Evolutionary conservation across 2,113 vertebrate species (phyloP).

Genomic region (Scomber japonicus): DNA sequence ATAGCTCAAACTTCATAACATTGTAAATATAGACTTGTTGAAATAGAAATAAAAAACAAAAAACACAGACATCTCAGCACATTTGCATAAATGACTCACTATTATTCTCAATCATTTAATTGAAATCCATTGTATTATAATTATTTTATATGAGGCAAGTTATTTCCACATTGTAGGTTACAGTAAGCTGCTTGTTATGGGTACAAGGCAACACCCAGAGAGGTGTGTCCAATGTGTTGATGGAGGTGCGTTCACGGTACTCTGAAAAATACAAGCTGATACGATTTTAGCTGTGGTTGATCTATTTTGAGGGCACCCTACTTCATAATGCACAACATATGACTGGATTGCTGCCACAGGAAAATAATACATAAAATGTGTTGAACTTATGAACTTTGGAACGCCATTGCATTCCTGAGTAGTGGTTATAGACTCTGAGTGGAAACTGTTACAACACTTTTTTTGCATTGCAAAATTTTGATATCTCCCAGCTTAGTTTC

Average conservation of each 20-base stretch:
- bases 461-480: no score
- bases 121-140: fast-evolving
- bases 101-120: background rate
- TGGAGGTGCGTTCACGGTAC: background rate
- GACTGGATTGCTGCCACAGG: background rate
- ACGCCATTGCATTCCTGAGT: background rate
- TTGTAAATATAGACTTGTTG: background rate
- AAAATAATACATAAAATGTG: background rate
- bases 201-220: conserved; percentile 22
- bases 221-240: conserved; percentile 18
- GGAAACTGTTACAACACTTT: no score
- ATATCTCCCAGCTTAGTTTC: no score
- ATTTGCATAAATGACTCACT: background rate
- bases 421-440: no score
- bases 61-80: background rate
- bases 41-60: background rate
- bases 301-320: background rate
- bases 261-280: background rate
- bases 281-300: background rate
- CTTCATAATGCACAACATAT: background rate
- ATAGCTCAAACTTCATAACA: background rate
- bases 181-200: background rate
- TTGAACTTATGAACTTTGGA: background rate
- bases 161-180: background rate
- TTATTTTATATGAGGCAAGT: background rate